A percentile compares a stretch with the other conserved stretches of the same genome.
These are phyloP conservation scores for Ips typographus DNA, from an alignment of 1,140 invertebrate genomes.

Conservation along the genomic window DNA sequence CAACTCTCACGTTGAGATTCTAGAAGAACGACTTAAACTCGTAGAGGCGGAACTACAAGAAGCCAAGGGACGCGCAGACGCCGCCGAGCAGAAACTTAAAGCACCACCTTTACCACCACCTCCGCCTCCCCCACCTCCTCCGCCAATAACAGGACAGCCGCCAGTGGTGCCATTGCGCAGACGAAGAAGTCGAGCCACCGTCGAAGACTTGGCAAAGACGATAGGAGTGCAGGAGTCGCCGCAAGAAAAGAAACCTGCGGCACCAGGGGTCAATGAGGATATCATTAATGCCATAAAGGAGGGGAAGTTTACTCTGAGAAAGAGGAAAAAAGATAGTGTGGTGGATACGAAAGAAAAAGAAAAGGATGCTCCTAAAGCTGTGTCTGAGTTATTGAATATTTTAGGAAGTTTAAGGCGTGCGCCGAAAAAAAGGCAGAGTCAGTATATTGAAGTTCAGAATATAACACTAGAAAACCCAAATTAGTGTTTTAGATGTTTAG, in stretches of 20 bases:
- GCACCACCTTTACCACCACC: constrained; percentile 50
- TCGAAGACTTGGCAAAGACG: constrained; percentile 42
- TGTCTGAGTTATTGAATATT: constrained; percentile 72
- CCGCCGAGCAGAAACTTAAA: constrained; percentile 58
- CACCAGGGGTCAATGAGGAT: constrained; percentile 62
- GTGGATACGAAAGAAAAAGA: constrained; percentile 60
- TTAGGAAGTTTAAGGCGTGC: constrained; percentile 66
- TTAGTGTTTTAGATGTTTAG: no score
- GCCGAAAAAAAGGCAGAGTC: constrained; percentile 50
- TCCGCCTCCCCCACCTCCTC: constrained; percentile 52
- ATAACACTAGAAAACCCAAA: no score
- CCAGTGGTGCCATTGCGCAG: constrained; percentile 43
- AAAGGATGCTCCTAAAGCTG: constrained; percentile 65
- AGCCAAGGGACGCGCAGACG: constrained; percentile 62
- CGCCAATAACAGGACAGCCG: constrained; percentile 42
- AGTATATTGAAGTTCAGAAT: background rate
- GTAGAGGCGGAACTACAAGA: constrained; percentile 66
- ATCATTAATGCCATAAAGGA: constrained; percentile 76
- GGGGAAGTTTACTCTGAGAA: constrained; percentile 69
- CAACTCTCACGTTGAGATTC: constrained; percentile 66
- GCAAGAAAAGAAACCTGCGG: constrained; percentile 33
- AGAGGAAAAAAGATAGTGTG: constrained; percentile 64
- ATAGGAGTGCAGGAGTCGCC: constrained; percentile 36
- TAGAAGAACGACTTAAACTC: constrained; percentile 69
- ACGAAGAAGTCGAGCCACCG: constrained; percentile 47